A percentile compares a stretch with the other conserved stretches of the same genome.
Conservation (phyloP, 2,888 invertebrate genomes). For the Pasiphila rectangulata region DNA sequence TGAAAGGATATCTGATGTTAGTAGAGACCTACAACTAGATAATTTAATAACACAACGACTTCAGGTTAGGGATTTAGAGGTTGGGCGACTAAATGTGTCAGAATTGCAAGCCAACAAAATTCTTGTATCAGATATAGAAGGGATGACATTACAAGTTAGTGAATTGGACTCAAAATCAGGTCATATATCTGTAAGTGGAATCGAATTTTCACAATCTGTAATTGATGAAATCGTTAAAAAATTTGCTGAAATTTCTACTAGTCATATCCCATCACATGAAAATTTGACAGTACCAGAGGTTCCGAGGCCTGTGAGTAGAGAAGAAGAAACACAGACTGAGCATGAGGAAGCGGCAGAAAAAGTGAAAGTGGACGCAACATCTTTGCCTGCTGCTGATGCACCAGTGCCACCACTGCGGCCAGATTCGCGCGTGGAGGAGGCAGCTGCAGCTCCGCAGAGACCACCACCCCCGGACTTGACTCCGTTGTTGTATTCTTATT, state of each 20-base stretch:
- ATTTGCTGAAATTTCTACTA: slow-evolving; percentile 71
- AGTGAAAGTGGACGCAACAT: slow-evolving; percentile 32
- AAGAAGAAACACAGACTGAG: slow-evolving; percentile 71
- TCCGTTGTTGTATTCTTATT: slow-evolving; percentile 74
- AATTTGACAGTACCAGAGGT: slow-evolving; percentile 38
- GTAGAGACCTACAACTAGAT: slow-evolving; percentile 66
- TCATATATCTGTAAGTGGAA: slow-evolving; percentile 83
- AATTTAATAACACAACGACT: slow-evolving; percentile 82
- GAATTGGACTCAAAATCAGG: slow-evolving; percentile 87
- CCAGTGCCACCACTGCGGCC: slow-evolving; percentile 39
- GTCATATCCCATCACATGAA: slow-evolving; percentile 32
- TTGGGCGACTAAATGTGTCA: slow-evolving; percentile 88
- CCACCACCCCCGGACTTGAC: slow-evolving; percentile 75
- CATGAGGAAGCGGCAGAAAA: slow-evolving; percentile 36
- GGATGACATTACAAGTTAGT: slow-evolving; percentile 85
- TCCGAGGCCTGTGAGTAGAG: slow-evolving; percentile 55
- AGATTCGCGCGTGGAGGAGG: slow-evolving; percentile 43
- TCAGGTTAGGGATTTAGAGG: slow-evolving; percentile 88
- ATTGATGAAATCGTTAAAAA: slow-evolving; percentile 84
- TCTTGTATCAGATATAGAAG: slow-evolving; percentile 90
- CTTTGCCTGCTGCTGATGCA: slow-evolving; percentile 32
- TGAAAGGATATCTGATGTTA: slow-evolving; percentile 57
- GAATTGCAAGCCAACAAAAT: slow-evolving; percentile 90
- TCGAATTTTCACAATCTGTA: slow-evolving; percentile 85
- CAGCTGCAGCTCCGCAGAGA: slow-evolving; percentile 60